Evolutionary conservation across 2,797 vertebrate species (phyloP), one percentile per base, ranked within the genome.

Genomic region (Botia almorhae): DNA sequence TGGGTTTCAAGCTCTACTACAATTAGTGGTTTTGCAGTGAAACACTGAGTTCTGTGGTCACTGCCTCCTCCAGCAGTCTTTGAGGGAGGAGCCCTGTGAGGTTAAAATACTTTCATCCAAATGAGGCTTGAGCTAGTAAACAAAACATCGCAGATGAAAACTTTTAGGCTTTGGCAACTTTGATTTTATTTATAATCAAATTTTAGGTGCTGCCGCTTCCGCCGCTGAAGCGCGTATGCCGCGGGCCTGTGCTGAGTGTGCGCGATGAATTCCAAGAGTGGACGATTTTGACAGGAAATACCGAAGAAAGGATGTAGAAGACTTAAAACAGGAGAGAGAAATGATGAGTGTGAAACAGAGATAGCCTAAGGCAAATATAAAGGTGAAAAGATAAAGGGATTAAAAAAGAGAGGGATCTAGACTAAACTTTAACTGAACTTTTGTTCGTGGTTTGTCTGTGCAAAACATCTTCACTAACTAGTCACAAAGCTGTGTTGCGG

Each of bases 21-120:
- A 92, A 91, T 93, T 91, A 92, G 91, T 88, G 91, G 89, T 91
- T 90, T 87, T 87, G 76, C 85, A 90, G 87, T 71, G 87, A 91
- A 92, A 91, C 90, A 90, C 90, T 84, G 87, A 89, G 85, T 85
- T 60, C 81, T 90, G 91, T 64, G 91, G 91, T 88, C 86, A 88
- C 79, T 86, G 56, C 78, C 74, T 86, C 83, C 87, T 87, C 74
- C 78, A 84, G 90, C 53, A 84, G 87, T 89, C 87, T 84, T 69
- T 43, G 50, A 87, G 84, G 89, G 86, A 90, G 89, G 88, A 89
- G 89, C 89, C 48, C 77, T 74, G 26, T 51, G 67, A 87, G 89
- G 88, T 91, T 89, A 90, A 90, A 89, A 87, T 74, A 87, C 85
- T 84, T 85, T 65, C 10, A 80, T 85, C 87, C 84, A 86, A 89